phyloP scores from a whole-genome alignment of 2,888 invertebrate species.

The Mellilla xanthometata region DNA sequence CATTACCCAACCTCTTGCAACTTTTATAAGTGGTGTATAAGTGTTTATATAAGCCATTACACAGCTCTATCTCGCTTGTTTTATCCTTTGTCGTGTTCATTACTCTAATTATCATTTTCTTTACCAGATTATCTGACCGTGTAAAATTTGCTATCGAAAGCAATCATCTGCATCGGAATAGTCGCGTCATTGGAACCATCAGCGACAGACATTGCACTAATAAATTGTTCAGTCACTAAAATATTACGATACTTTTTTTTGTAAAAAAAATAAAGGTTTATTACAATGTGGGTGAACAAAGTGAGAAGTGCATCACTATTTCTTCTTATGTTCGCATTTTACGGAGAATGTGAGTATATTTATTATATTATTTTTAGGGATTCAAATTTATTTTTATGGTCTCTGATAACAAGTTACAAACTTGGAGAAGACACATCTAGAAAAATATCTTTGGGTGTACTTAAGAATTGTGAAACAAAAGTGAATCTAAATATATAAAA shows the following conservation, averaged over 20 bases:
- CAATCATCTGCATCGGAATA: slow-evolving; percentile 27
- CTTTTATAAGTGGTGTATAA: too few relatives aligned
- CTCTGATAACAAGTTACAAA: too few relatives aligned
- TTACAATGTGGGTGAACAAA: slow-evolving; percentile 11
- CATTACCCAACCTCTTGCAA: not conserved
- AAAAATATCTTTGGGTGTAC: too few relatives aligned
- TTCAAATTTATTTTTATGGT: too few relatives aligned
- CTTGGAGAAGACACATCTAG: too few relatives aligned
- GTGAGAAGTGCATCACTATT: slow-evolving; percentile 13
- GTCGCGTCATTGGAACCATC: slow-evolving; percentile 21
- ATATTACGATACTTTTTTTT: too few relatives aligned
- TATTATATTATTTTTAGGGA: too few relatives aligned
- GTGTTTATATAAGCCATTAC: too few relatives aligned
- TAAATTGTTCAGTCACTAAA: not conserved
- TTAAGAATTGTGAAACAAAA: too few relatives aligned
- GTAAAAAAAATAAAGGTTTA: not conserved
- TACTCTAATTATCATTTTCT: slow-evolving; percentile 29
- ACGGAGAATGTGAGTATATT: slow-evolving; percentile 13
- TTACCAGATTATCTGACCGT: slow-evolving; percentile 33
- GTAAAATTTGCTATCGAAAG: slow-evolving; percentile 38
- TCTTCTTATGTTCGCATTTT: slow-evolving; percentile 4
- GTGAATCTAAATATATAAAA: too few relatives aligned
- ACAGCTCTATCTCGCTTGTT: not conserved
- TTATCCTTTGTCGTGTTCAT: slow-evolving; percentile 6
- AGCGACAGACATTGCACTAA: slow-evolving; percentile 13